Evolutionary conservation across 2,113 vertebrate species (phyloP), one percentile per base, ranked within the genome.

Genomic region (Ctenodactylus gundi): DNA sequence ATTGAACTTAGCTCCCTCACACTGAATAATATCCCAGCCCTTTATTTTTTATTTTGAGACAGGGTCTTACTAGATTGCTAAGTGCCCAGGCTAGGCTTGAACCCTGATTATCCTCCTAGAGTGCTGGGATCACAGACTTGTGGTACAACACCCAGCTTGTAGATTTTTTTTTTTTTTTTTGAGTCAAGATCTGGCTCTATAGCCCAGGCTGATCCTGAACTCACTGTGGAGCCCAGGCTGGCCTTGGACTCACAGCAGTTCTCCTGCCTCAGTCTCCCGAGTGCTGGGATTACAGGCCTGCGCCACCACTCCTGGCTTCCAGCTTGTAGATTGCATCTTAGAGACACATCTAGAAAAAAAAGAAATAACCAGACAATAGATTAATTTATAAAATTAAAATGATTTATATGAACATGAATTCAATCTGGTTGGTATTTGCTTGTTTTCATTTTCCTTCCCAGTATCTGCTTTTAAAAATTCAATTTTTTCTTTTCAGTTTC

Each of bases 401-500:
- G 78, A 64, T 44, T 88, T 23, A 34, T 55, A 7, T 68, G 49
- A 88, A 36, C 64, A 10, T 55, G 12, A 82, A 39, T 88, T 91
- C 39, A 44, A 4, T 51, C 92, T 49, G 34, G 25, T 20, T 51
- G 46, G 2, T 73, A 25, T 62, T 83, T 90, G 70, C 49, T 60
- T 72, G n/a, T 49, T 91, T 95, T 41, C 3, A 36, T 73, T 92
- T 94, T 96, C 57, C 64, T 78, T 58, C 34, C 25, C 53, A 67
- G 1, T 57, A 39, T 93, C 65, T 91, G 51, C n/a, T 90, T 46
- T 83, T 85, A 15, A 0, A n/a, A 76, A 1, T 57, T 62, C 0
- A 39, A 84, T 95, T n/a, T 95, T 96, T 94, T 85, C 87, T 95
- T 97, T 96, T 88, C 96, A 99, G 99, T 99, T 99, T 97, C 99